Evolutionary conservation across 2,113 vertebrate genomes (phyloP).

Genomic region (Meriones unguiculatus): DNA sequence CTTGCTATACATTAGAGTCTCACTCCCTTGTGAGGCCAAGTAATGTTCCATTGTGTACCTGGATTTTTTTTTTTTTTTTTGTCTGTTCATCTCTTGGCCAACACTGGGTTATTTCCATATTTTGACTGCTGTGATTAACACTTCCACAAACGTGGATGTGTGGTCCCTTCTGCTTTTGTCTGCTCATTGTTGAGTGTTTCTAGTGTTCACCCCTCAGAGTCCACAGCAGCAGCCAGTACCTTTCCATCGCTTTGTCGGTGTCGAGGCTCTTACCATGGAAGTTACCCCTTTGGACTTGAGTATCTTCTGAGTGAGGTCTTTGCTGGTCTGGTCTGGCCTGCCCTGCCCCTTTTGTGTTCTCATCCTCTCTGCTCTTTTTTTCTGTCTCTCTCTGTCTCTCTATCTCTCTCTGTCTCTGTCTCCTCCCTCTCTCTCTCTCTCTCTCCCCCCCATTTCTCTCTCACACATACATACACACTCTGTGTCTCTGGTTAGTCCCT

Average conservation of each 20-base stretch:
- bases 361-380: not conserved
- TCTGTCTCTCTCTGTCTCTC: not conserved
- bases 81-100: not conserved
- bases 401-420: not conserved
- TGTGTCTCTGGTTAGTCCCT: not conserved
- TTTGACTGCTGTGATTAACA: not conserved
- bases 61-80: not conserved
- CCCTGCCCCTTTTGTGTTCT: not conserved
- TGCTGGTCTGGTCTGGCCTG: too few species aligned
- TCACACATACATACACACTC: not conserved
- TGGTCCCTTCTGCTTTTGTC: not conserved
- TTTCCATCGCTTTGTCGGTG: not conserved
- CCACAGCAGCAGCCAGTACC: too few species aligned
- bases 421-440: too few species aligned
- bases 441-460: too few species aligned
- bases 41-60: not conserved
- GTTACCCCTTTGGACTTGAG: not conserved
- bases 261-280: not conserved
- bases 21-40: not conserved
- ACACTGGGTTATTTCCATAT: not conserved
- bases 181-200: not conserved
- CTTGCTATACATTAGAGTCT: not conserved
- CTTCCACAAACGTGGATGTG: too few species aligned
- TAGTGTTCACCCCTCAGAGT: not conserved
- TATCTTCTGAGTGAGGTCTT: not conserved